Conservation (phyloP, 1,140 invertebrate genomes). For the Laodelphax striatellus region DNA sequence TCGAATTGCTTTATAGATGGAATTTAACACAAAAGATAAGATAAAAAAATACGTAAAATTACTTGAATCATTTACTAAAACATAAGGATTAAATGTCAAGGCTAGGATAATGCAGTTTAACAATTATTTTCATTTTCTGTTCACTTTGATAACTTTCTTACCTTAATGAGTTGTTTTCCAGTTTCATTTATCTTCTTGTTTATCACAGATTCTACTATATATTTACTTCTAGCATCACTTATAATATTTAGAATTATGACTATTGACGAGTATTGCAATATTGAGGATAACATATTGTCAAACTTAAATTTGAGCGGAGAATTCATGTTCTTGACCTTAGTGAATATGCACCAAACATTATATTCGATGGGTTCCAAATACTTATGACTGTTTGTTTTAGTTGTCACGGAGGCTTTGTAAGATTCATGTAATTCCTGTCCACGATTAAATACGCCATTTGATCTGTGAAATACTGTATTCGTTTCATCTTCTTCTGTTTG, state of each 20-base stretch:
- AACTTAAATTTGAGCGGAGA: slow-evolving; percentile 47
- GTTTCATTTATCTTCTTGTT: slow-evolving; percentile 31
- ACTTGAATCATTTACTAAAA: too few species aligned
- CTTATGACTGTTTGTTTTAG: not conserved
- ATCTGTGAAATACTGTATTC: not conserved
- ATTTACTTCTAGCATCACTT: slow-evolving; percentile 48
- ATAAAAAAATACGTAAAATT: too few species aligned
- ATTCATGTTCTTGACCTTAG: slow-evolving; percentile 40
- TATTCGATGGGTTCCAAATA: not conserved
- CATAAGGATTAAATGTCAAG: too few species aligned
- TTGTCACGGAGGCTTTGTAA: not conserved
- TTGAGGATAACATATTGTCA: slow-evolving; percentile 40
- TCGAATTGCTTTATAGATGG: too few species aligned
- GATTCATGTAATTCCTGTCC: not conserved
- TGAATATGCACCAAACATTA: slow-evolving; percentile 43
- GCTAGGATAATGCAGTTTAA: not conserved
- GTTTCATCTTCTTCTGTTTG: slow-evolving; percentile 7
- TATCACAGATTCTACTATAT: slow-evolving; percentile 44
- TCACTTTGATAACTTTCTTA: slow-evolving; percentile 27
- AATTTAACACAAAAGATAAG: too few species aligned
- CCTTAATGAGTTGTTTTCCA: slow-evolving; percentile 33
- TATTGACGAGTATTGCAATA: slow-evolving; percentile 38
- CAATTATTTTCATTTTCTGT: not conserved
- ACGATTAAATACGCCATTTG: not conserved
- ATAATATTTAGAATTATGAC: slow-evolving; percentile 54